Evolutionary conservation across 2,113 vertebrate genomes (phyloP).

Genomic region (Pandion haliaetus): DNA sequence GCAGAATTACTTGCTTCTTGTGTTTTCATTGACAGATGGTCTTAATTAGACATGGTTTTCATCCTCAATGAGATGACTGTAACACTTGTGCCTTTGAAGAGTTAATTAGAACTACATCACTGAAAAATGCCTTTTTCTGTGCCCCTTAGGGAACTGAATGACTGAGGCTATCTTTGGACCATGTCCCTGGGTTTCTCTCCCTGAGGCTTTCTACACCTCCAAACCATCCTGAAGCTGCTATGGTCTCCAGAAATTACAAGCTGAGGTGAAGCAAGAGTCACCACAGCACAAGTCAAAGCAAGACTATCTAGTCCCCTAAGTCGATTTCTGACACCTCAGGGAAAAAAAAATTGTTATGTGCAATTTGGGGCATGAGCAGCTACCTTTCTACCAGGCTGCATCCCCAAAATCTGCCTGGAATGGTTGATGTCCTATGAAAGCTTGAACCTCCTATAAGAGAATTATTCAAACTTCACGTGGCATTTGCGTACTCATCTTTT

Average conservation of each 20-base stretch:
- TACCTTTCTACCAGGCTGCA: not conserved
- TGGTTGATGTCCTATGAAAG: not conserved
- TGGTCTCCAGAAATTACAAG: not conserved
- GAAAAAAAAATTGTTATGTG: not conserved
- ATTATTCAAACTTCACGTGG: rapidly evolving
- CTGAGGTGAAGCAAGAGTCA: not conserved
- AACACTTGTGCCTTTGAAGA: not conserved
- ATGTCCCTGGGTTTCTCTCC: not conserved
- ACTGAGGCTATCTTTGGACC: not conserved
- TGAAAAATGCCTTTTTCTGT: not conserved
- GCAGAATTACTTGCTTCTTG: not conserved
- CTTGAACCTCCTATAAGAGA: not conserved
- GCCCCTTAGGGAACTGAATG: not conserved
- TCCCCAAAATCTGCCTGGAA: not conserved
- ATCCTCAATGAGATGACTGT: not conserved
- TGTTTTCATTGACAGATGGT: not conserved
- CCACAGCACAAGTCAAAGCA: not conserved
- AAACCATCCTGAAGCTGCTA: not conserved
- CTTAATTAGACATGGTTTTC: not conserved
- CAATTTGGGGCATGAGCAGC: not conserved
- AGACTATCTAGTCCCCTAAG: not conserved
- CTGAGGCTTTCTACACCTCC: not conserved
- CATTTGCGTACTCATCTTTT: not conserved
- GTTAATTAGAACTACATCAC: not conserved
- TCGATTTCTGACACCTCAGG: not conserved